Base-by-base conservation (phyloP, 37 sponge, comb jelly and placozoan species). In the Mnemiopsis leidyi region DNA sequence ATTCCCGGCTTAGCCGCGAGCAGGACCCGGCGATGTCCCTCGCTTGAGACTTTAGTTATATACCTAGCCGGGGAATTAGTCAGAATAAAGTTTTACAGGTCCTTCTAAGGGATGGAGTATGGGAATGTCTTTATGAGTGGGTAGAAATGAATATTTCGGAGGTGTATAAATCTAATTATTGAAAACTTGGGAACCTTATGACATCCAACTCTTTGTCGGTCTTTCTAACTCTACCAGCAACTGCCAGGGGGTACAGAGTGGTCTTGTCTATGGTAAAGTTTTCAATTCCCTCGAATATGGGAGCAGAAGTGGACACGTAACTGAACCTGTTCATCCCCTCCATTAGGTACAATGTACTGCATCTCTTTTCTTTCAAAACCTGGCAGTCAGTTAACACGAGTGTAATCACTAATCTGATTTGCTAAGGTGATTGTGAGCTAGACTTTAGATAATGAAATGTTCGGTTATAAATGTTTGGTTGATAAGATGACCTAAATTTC, bases 1-100 rank as follows among this genome's bases (percentile, higher is more conserved):
- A 96, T 96, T 7, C 97, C 97, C 7, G 99, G 98, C 28, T 94
- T 92, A 33, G 96, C 92, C 0, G 94, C 93, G n/a, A 95, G 92
- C 98, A 98, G 96, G 71, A 98, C 95, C 36, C 35, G 24, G 38
- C 29, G 23, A 61, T 85, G 90, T 23, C 36, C 90, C 36, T 85
- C 90, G 36, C 90, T 36, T 0, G 36, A 39, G 25, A 85, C 23
- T 37, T 85, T 28, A 1, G 39, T 85, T 0, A 85, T 29, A 61
- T 85, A 85, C 30, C 61, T 48, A 18, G 61, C 68, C 20, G 75
- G 20, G 75, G 21, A 29, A 25, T 48, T 48, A 18, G 13, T 48
- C 61, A 48, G 61, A 48, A n/a, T n/a, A n/a, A n/a, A n/a, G n/a
- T n/a, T n/a, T n/a, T n/a, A n/a, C n/a, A n/a, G n/a, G n/a, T n/a